These are phyloP conservation scores for Pygmarrhopalites habei DNA, from an alignment of 1,140 invertebrate genomes.

Conservation along the genomic window DNA sequence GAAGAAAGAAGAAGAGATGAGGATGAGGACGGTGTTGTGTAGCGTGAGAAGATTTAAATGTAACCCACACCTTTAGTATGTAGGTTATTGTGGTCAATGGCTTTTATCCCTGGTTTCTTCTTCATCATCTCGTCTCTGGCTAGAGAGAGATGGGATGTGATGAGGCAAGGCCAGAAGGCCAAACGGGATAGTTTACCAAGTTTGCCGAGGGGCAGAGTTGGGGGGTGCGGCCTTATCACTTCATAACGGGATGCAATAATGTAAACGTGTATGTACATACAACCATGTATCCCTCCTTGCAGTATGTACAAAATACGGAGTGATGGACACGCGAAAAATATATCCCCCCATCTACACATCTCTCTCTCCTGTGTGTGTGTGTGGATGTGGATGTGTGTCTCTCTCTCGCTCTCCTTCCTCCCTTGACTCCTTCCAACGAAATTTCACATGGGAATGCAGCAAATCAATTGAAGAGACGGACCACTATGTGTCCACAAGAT, in stretches of 20 bases:
- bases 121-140: no score
- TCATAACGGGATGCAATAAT: conserved; percentile 20
- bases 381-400: neutral
- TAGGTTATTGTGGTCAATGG: conserved; percentile 37
- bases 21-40: neutral
- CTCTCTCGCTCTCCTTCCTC: neutral
- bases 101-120: conserved; percentile 27
- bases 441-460: neutral
- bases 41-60: conserved; percentile 9
- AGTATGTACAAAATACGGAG: conserved; percentile 4
- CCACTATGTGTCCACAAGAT: conserved; percentile 10
- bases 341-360: no score
- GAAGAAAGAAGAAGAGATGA: no score
- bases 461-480: conserved; percentile 8
- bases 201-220: conserved; percentile 18
- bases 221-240: conserved; percentile 21
- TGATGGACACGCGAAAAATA: conserved; percentile 12
- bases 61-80: conserved; percentile 34
- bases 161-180: conserved; percentile 32
- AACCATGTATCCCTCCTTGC: neutral
- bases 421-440: neutral
- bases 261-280: neutral
- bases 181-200: conserved; percentile 35
- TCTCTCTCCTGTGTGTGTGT: no score
- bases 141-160: no score